phyloP scores from a whole-genome alignment of 2,113 vertebrate genomes.

The Steatornis caripensis region DNA sequence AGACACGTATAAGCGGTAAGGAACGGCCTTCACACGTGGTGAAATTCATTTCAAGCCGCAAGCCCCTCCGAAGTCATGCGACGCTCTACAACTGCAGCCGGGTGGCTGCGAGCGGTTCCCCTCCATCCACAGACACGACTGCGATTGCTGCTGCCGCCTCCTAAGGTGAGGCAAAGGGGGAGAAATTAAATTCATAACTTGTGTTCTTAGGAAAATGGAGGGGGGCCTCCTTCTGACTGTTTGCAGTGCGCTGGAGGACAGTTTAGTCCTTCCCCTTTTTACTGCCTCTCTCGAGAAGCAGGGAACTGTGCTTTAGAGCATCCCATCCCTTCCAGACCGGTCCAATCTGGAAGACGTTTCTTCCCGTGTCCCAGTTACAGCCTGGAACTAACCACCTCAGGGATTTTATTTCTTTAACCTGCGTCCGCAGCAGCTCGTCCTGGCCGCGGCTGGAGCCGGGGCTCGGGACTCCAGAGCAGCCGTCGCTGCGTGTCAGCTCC shows the following conservation, averaged over 20 bases:
- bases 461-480: no score
- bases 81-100: neutral
- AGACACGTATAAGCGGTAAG: rapidly evolving
- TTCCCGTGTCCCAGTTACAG: neutral
- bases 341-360: neutral
- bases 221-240: neutral
- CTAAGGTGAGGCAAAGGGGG: neutral
- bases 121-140: rapidly evolving
- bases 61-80: rapidly evolving
- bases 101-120: neutral
- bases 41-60: neutral
- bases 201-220: neutral
- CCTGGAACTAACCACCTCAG: neutral
- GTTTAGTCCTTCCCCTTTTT: neutral
- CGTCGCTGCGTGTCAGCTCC: neutral
- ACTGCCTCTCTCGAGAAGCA: neutral
- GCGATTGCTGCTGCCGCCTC: neutral
- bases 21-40: neutral
- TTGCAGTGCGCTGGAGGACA: no score
- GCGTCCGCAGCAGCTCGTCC: neutral
- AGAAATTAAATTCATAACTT: no score
- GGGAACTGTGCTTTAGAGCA: neutral
- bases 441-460: neutral
- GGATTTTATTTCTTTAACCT: neutral
- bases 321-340: neutral